Evolutionary conservation across 37 sponge, comb jelly and placozoan genomes (phyloP).

Genomic region (Petrosia ficiformis): DNA sequence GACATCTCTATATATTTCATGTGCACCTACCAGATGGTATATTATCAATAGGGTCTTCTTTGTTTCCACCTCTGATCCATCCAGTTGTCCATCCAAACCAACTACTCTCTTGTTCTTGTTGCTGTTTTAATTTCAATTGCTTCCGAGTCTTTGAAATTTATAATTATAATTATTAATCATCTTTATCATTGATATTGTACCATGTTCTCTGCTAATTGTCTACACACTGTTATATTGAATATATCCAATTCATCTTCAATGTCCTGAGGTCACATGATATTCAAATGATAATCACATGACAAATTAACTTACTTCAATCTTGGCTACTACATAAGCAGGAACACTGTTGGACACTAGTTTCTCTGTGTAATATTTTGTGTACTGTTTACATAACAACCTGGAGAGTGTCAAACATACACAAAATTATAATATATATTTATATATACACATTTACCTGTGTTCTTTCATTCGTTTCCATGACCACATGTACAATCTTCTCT

Average conservation of each 20-base stretch:
- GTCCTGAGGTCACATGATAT: conserved; percentile 19
- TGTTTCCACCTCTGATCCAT: neutral
- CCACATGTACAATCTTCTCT: conserved; percentile 54
- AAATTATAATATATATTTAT: neutral
- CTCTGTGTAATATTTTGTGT: conserved; percentile 34
- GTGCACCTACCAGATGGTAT: conserved; percentile 7
- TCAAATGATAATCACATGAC: neutral
- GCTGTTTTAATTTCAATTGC: conserved; percentile 17
- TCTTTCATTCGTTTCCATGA: conserved; percentile 76
- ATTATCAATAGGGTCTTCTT: neutral
- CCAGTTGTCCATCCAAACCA: neutral
- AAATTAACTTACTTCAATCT: conserved; percentile 22
- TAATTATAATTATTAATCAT: neutral
- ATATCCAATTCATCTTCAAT: conserved; percentile 65
- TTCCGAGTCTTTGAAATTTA: neutral
- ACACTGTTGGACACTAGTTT: conserved; percentile 38
- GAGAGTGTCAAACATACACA: neutral
- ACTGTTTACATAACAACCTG: conserved; percentile 28
- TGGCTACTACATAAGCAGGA: conserved; percentile 24
- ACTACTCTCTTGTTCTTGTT: conserved; percentile 1
- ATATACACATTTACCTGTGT: conserved; percentile 43
- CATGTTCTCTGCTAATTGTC: conserved; percentile 58
- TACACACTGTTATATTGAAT: conserved; percentile 57
- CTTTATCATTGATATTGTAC: conserved; percentile 17
- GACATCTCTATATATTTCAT: too few relatives aligned